Evolutionary conservation across 2,113 vertebrate species (phyloP), one percentile per base, ranked within the genome.

Genomic region (Colinus virginianus): DNA sequence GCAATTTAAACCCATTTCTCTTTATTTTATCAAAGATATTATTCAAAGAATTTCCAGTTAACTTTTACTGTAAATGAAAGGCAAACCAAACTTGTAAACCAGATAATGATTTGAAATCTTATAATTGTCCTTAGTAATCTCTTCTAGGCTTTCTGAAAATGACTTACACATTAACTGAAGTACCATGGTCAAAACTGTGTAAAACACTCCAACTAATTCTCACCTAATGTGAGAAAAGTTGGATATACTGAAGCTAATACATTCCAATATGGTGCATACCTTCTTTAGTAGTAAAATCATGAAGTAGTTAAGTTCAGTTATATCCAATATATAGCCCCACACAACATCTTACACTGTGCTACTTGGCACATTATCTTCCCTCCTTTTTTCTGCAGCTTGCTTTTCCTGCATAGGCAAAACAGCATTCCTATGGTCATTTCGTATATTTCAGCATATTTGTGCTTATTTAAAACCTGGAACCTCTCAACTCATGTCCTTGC

Each of bases 261-360:
- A 84, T 70, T 7, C 5, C 14, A 70, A 9, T 36, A 66, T 6
- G 14, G 2, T 3, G 28, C 1, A 4, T 36, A 1, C 0, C 25
- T 64, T 61, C 38, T 84, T 45, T 48, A 56, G 5, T 43, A 48
- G 7, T 48, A 48, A 59, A 4, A 30, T 34, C 22, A 12, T 43
- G 12, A 70, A 58, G 46, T 75, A 69, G 4, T 6, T 6, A 36
- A 61, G 11, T 90, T 92, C 23, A 55, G 6, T 68, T 32, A 38
- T 59, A 59, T 59, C 15, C 10, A 15, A 40, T 63, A n/a, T 15
- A 75, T 67, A 78, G 7, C 17, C 32, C 8, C 20, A 69, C 23
- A 53, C 12, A 61, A 42, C 10, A 56, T 53, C 43, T 32, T 78
- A 15, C 8, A 12, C 7, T 76, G 28, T 76, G 7, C 6, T 75